Base-by-base conservation (phyloP, 1,140 invertebrate genomes). In the Diorhabda carinulata region DNA sequence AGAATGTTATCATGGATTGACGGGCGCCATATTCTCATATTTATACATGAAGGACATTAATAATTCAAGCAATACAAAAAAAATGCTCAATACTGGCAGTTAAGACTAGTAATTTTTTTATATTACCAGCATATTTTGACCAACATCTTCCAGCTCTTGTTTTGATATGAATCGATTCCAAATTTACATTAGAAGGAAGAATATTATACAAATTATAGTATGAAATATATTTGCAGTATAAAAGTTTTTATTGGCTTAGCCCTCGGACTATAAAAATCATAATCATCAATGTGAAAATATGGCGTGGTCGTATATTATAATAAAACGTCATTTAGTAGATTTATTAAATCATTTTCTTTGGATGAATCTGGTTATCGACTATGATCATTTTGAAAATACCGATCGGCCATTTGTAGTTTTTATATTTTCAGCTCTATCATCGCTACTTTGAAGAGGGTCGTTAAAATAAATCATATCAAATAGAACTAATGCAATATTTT, bases 291-390 rank as follows among this genome's bases (percentile, higher is more conserved):
- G 47, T 67, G 64, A 59, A 73, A 77, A 77, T 77, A 77, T 76
- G 76, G 72, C 75, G 56, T 43, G 59, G 69, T 76, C 73, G 71
- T 77, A 77, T 76, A 76, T 77, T 74, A 76, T 76, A 73, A 76
- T 76, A 76, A 76, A 77, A 76, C 66, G 76, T 77, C 76, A 74
- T 77, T 77, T 76, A 74, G 71, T 74, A 77, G 74, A 77, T 77
- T 77, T 77, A 77, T 77, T 76, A 75, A 75, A 76, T 74, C 72
- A 74, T 74, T 69, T 72, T 70, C 64, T 69, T 61, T 66, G 75
- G 71, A 65, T 66, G 70, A 72, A 77, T 73, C 68, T 71, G 74
- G 70, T 76, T 76, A 73, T 72, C 71, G 64, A 68, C 73, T 71
- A 67, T 76, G 75, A 76, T 77, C 73, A 74, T 76, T 76, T 73